Evolutionary conservation across 1,140 invertebrate genomes (phyloP).

Genomic region (Hirudo medicinalis): DNA sequence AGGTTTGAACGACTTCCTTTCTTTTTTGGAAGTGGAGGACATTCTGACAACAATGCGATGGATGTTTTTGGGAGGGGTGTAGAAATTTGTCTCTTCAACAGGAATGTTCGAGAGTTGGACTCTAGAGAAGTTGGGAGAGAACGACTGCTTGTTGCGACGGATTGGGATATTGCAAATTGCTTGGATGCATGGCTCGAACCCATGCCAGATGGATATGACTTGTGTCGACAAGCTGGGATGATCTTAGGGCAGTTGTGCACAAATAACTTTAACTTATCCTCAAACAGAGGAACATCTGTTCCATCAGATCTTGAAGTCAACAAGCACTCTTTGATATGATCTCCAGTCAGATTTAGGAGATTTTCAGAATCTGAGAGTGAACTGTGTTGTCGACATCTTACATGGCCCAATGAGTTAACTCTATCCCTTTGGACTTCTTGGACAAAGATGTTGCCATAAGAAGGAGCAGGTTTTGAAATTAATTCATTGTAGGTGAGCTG

Average conservation of each 20-base stretch:
- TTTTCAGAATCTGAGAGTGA: constrained; percentile 3
- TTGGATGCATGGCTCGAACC: no score
- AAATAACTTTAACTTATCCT: background rate
- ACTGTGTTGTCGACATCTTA: background rate
- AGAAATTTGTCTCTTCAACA: background rate
- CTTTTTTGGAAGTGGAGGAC: background rate
- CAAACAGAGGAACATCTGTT: background rate
- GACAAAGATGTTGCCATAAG: background rate
- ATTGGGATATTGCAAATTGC: no score
- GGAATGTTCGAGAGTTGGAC: background rate
- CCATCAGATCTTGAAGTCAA: constrained; percentile 1
- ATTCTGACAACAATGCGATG: background rate
- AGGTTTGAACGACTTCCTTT: background rate
- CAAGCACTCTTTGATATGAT: background rate
- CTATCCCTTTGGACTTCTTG: background rate
- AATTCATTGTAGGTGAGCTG: background rate
- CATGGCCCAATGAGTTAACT: background rate
- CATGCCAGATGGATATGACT: background rate
- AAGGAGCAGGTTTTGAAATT: background rate
- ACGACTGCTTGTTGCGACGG: background rate
- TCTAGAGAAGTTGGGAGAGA: constrained; percentile 4
- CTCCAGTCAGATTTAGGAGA: background rate
- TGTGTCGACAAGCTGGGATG: background rate
- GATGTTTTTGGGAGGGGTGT: constrained; percentile 2
- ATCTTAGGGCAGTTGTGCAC: background rate